These are phyloP conservation scores for Pteruthius melanotis DNA, from an alignment of 2,113 vertebrate species.

Conservation along the genomic window DNA sequence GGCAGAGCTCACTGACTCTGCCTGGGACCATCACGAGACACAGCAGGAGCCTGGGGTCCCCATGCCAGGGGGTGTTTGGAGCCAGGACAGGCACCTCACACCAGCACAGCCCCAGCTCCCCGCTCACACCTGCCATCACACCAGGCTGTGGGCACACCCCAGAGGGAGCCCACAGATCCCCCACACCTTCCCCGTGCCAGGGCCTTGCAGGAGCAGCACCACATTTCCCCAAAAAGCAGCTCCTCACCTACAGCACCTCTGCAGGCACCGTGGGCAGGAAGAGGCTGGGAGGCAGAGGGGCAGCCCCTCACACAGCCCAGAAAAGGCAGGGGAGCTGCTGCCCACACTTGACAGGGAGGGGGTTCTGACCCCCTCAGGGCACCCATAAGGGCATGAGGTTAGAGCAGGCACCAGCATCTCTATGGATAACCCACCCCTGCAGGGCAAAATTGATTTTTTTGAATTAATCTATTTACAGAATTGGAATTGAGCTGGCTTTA, in stretches of 20 bases:
- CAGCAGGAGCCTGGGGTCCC: not conserved
- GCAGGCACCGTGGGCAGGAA: fast-evolving
- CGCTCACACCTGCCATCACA: fast-evolving
- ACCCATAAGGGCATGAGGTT: fast-evolving
- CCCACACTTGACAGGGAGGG: not conserved
- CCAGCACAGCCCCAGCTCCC: not conserved
- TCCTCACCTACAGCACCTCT: fast-evolving
- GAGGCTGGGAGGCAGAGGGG: too few relatives aligned
- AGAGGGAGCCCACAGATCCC: not conserved
- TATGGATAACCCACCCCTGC: not conserved
- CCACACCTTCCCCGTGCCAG: fast-evolving
- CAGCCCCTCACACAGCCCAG: fast-evolving
- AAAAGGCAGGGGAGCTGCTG: fast-evolving
- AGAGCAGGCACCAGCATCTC: not conserved
- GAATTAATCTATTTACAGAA: not conserved
- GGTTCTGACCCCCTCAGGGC: not conserved
- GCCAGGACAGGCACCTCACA: fast-evolving
- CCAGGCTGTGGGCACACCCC: not conserved
- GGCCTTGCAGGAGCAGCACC: not conserved
- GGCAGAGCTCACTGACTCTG: not conserved
- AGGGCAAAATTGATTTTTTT: not conserved
- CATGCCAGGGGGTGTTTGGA: too few relatives aligned
- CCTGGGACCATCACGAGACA: not conserved
- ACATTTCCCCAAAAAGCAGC: not conserved
- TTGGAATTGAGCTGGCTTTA: not conserved